These are phyloP conservation scores for Romanogobio albipinnatus DNA, from an alignment of 2,113 vertebrate genomes.

Conservation along the genomic window DNA sequence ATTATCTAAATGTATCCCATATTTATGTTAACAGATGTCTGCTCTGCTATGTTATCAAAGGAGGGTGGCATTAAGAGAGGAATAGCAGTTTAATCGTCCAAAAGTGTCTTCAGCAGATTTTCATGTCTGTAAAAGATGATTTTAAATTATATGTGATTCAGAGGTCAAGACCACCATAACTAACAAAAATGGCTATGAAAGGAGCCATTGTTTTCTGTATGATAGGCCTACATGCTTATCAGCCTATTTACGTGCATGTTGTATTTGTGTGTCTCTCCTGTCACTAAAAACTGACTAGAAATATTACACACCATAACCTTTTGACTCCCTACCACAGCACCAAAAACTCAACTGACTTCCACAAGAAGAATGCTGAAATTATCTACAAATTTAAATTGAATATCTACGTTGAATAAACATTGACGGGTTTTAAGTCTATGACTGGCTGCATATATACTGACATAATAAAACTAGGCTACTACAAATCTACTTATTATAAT, in stretches of 20 bases:
- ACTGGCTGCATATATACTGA: neutral
- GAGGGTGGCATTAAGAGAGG: neutral
- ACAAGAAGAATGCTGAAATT: neutral
- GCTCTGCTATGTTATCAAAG: too few species aligned
- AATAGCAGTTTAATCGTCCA: constrained; percentile 1
- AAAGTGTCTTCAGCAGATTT: neutral
- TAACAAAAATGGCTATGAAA: neutral
- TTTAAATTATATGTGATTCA: constrained; percentile 13
- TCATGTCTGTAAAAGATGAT: constrained; percentile 7
- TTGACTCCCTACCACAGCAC: neutral
- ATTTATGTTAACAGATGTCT: constrained; percentile 35
- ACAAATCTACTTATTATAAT: neutral
- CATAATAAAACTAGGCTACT: neutral
- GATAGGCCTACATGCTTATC: neutral
- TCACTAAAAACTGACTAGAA: neutral
- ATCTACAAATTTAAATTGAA: neutral
- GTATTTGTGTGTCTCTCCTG: neutral
- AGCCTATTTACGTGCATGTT: neutral
- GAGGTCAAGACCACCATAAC: constrained; percentile 8
- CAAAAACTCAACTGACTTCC: neutral
- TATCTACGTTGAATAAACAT: neutral
- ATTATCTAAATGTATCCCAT: constrained; percentile 13
- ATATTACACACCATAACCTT: neutral
- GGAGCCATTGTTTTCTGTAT: neutral
- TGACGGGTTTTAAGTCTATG: neutral